A percentile compares a stretch with the other conserved stretches of the same genome.
Evolutionary conservation across 2,888 invertebrate species (phyloP).

Genomic region (Philereme transversata): DNA sequence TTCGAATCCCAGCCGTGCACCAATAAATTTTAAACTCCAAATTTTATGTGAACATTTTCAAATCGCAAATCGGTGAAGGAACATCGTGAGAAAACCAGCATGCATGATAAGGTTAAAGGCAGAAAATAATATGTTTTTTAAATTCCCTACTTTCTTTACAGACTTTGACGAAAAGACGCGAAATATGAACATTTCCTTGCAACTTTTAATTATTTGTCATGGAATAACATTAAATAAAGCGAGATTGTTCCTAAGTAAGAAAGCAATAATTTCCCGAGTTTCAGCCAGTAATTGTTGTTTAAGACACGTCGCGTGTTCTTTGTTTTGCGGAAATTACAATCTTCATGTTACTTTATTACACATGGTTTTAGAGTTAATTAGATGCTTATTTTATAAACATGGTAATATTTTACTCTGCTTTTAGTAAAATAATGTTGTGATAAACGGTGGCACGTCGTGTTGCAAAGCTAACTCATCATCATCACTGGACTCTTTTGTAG

Average conservation of each 20-base stretch:
- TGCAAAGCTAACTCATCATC: no score
- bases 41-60: no score
- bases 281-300: slow-evolving; percentile 10
- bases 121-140: no score
- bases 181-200: slow-evolving; percentile 1
- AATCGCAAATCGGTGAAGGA: no score
- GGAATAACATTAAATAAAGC: background rate
- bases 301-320: slow-evolving; percentile 4
- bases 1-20: no score
- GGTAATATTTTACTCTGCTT: background rate
- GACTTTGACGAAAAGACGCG: background rate
- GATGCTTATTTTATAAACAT: slow-evolving; percentile 5
- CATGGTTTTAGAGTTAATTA: slow-evolving; percentile 7
- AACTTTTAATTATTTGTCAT: slow-evolving; percentile 1
- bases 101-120: no score
- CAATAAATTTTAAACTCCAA: no score
- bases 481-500: no score
- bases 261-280: slow-evolving; percentile 18
- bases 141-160: no score
- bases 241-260: slow-evolving; percentile 1
- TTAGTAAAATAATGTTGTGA: no score
- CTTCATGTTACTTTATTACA: slow-evolving; percentile 3
- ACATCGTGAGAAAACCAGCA: no score
- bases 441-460: no score
- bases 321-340: slow-evolving; percentile 13